Conservation (phyloP, 1,140 invertebrate genomes). For the Argopecten irradians region DNA sequence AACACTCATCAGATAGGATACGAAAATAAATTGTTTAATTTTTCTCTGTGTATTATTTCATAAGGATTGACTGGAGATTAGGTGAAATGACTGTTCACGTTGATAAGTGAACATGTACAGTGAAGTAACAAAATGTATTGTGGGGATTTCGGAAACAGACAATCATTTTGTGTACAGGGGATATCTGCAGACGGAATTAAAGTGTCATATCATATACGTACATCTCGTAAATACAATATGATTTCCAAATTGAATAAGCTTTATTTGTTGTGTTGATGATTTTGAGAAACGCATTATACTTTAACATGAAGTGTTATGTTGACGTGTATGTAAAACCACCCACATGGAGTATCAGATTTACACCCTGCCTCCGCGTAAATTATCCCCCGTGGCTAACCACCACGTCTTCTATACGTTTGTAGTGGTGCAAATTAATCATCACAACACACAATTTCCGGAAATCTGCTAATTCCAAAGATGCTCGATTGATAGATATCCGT, state of each 20-base stretch:
- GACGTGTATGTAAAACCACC: not conserved
- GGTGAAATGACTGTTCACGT: not conserved
- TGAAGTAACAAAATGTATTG: not conserved
- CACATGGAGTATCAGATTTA: not conserved
- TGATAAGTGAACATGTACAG: not conserved
- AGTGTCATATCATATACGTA: not conserved
- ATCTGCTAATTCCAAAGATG: too few relatives aligned
- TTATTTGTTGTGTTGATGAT: not conserved
- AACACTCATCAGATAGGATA: not conserved
- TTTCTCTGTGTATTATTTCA: not conserved
- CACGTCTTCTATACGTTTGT: too few relatives aligned
- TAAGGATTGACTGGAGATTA: not conserved
- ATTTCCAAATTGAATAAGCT: not conserved
- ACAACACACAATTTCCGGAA: too few relatives aligned
- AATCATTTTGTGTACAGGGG: not conserved
- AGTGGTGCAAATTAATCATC: too few relatives aligned
- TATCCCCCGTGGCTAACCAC: too few relatives aligned
- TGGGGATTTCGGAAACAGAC: not conserved
- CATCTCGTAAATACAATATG: not conserved
- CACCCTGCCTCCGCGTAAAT: too few relatives aligned
- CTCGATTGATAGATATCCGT: too few relatives aligned
- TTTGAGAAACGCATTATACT: not conserved
- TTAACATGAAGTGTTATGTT: not conserved
- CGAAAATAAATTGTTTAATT: slow-evolving; percentile 2
- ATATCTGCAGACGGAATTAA: not conserved